phyloP scores from a whole-genome alignment of 2,888 invertebrate genomes.

The Tetragonisca angustula region DNA sequence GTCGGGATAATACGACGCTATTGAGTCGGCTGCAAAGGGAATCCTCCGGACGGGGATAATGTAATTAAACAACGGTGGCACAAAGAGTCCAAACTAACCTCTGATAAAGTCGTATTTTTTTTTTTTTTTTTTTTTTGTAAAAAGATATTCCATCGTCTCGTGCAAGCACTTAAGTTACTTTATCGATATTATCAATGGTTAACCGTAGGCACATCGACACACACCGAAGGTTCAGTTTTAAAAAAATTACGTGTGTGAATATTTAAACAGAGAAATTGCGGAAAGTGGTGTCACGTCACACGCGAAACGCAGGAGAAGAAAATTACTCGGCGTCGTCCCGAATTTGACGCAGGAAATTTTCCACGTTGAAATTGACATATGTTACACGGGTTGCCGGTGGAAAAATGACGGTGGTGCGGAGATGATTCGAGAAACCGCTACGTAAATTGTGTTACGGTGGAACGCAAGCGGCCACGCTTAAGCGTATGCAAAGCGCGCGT shows the following conservation, averaged over 20 bases:
- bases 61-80: not conserved
- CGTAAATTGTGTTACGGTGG: constrained; percentile 20
- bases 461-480: constrained; percentile 9
- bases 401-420: not conserved
- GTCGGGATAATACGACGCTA: not conserved
- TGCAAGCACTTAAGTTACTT: not conserved
- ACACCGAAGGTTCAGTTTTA: not conserved
- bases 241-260: not conserved
- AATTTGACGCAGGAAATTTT: not conserved
- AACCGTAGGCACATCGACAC: not conserved
- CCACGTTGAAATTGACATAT: not conserved
- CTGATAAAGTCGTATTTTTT: too few species aligned
- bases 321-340: not conserved
- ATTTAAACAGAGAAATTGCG: not conserved
- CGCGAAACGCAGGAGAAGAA: not conserved
- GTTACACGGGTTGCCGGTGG: not conserved
- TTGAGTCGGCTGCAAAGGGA: not conserved
- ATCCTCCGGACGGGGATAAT: not conserved
- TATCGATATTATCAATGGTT: not conserved
- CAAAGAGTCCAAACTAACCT: too few species aligned
- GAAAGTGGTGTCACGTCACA: not conserved
- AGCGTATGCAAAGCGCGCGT: constrained; percentile 29
- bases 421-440: constrained; percentile 33
- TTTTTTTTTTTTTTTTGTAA: too few species aligned
- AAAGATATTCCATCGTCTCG: too few species aligned